Percentiles rank a stretch among this genome's conserved stretches.
Evolutionary conservation across 2,113 vertebrate genomes (phyloP).

Genomic region (Salvelinus alpinus): DNA sequence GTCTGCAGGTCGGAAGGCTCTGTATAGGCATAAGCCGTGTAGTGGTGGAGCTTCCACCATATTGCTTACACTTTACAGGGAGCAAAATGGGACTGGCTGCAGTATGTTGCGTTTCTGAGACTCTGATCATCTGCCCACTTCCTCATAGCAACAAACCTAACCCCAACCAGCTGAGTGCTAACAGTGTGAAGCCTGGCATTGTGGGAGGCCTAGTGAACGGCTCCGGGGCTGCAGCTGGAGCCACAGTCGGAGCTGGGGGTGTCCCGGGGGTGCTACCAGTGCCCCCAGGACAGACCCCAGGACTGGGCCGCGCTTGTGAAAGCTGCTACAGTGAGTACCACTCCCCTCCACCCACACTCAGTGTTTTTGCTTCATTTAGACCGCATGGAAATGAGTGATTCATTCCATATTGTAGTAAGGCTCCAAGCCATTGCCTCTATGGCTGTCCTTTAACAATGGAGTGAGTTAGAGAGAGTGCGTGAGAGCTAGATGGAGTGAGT

Average conservation of each 20-base stretch:
- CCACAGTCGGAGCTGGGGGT: neutral
- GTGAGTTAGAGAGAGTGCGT: neutral
- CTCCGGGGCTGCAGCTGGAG: neutral
- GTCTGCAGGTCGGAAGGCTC: too few species aligned
- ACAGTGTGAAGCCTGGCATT: conserved; percentile 80
- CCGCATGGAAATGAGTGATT: too few species aligned
- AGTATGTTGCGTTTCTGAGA: neutral
- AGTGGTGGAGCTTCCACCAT: too few species aligned
- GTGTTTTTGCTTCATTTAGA: too few species aligned
- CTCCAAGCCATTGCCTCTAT: too few species aligned
- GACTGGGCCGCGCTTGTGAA: conserved; percentile 90
- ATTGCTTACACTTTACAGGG: neutral
- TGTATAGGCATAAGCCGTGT: too few species aligned
- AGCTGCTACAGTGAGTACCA: conserved; percentile 91
- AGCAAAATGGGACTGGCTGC: too few species aligned
- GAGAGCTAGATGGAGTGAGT: neutral
- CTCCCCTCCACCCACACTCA: too few species aligned
- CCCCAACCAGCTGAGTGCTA: conserved; percentile 94
- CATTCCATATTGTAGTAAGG: too few species aligned
- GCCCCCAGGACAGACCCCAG: conserved; percentile 41
- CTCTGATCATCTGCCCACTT: neutral
- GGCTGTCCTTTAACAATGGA: neutral
- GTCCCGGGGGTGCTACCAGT: neutral
- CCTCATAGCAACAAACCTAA: conserved; percentile 94
- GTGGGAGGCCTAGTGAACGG: conserved; percentile 85